Evolutionary conservation across 1,140 invertebrate species (phyloP).

Genomic region (Heliconius himera): DNA sequence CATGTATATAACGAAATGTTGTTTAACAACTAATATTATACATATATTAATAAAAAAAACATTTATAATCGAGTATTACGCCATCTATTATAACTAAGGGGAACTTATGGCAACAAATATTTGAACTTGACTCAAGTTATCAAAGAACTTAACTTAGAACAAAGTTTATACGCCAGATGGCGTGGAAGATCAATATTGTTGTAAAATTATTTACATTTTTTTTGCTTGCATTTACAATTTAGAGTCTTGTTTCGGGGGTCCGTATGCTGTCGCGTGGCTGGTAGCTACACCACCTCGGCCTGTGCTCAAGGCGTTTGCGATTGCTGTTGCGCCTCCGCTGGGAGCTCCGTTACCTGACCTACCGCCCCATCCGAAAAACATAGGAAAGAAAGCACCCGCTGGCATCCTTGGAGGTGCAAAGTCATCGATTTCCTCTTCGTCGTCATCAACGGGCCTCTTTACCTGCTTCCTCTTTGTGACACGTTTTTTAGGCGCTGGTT

Average conservation of each 20-base stretch:
- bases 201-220: slow-evolving; percentile 7
- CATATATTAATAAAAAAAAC: slow-evolving; percentile 26
- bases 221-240: slow-evolving; percentile 46
- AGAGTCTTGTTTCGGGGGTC: slow-evolving; percentile 68
- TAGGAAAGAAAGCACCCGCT: slow-evolving; percentile 83
- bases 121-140: slow-evolving; percentile 18
- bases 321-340: slow-evolving; percentile 81
- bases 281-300: slow-evolving; percentile 85
- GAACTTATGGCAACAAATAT: slow-evolving; percentile 36
- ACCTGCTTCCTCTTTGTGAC: slow-evolving; percentile 68
- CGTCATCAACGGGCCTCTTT: slow-evolving; percentile 71
- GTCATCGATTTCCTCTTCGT: slow-evolving; percentile 71
- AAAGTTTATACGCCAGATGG: slow-evolving; percentile 37
- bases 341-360: slow-evolving; percentile 58
- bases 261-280: slow-evolving; percentile 87
- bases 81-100: slow-evolving; percentile 35
- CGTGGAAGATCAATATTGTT: slow-evolving; percentile 9
- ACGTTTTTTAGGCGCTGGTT: slow-evolving; percentile 54
- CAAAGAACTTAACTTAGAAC: slow-evolving; percentile 17
- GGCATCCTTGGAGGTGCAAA: slow-evolving; percentile 58
- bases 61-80: slow-evolving; percentile 27
- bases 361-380: slow-evolving; percentile 82
- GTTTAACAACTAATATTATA: slow-evolving; percentile 39
- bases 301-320: slow-evolving; percentile 87
- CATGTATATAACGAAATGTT: slow-evolving; percentile 30